A percentile compares a stretch with the other conserved stretches of the same genome.
Conservation (phyloP, 1,140 invertebrate genomes). For the Drosophila ironensis region DNA sequence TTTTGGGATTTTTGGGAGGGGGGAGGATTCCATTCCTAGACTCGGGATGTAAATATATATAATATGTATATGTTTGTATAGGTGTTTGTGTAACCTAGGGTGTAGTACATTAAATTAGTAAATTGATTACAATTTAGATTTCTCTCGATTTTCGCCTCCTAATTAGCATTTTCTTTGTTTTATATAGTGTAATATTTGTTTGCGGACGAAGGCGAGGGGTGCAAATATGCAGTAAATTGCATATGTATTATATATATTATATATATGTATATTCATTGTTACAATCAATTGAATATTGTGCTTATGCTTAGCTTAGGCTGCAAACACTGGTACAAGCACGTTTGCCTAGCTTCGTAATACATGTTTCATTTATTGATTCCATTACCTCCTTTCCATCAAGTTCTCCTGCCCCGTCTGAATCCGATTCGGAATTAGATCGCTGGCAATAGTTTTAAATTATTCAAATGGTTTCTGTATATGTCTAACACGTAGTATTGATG, state of each 20-base stretch:
- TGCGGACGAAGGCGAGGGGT: constrained; percentile 21
- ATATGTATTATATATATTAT: constrained; percentile 20
- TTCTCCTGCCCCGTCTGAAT: background rate
- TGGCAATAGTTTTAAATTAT: constrained; percentile 24
- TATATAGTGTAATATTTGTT: background rate
- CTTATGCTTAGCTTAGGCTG: constrained; percentile 29
- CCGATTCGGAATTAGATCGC: constrained; percentile 26
- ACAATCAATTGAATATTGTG: constrained; percentile 49
- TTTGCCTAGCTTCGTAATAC: constrained; percentile 20
- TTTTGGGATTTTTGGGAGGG: background rate
- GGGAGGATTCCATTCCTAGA: no score
- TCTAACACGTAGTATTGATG: constrained; percentile 29
- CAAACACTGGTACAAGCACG: constrained; percentile 35
- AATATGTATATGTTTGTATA: no score
- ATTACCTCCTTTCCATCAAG: constrained; percentile 5
- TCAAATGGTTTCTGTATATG: constrained; percentile 32
- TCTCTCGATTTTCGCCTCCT: background rate
- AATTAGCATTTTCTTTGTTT: background rate
- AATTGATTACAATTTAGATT: constrained; percentile 63
- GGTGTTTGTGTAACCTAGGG: constrained; percentile 44
- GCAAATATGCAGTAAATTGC: constrained; percentile 44
- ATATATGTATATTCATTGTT: constrained; percentile 26
- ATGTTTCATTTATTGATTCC: background rate
- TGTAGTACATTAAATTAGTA: constrained; percentile 58
- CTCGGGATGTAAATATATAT: no score